Evolutionary conservation across 2,888 invertebrate genomes (phyloP), one percentile per base, ranked within the genome.

Genomic region (Thalpophila matura): DNA sequence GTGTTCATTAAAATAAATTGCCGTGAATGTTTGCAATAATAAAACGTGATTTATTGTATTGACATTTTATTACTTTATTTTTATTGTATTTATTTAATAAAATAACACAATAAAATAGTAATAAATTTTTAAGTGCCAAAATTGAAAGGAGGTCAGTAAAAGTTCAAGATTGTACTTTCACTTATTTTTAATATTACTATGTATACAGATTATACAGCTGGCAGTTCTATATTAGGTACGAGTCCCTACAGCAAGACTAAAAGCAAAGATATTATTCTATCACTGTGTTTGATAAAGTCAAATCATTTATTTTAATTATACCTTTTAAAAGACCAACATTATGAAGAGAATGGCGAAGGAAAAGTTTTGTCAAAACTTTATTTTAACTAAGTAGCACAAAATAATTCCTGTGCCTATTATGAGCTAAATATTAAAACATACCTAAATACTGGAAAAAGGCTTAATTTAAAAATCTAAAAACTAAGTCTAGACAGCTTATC

Each of bases 401-500:
- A 26, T 42, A 18, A n/a, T 45, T 24, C 18, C 14, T n/a, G 12
- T 6, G 7, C n/a, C 7, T n/a, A n/a, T n/a, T n/a, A n/a, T n/a
- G n/a, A n/a, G n/a, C n/a, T n/a, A n/a, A n/a, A n/a, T n/a, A n/a
- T n/a, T n/a, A n/a, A n/a, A n/a, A n/a, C n/a, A n/a, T n/a, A n/a
- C n/a, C n/a, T n/a, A n/a, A n/a, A n/a, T n/a, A n/a, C n/a, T n/a
- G n/a, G n/a, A 16, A 38, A 38, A 38, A 31, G 6, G 9, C 5
- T 38, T 33, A 16, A 37, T 16, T 14, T n/a, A n/a, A n/a, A n/a
- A n/a, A n/a, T 27, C 43, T 60, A 69, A 56, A 58, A 40, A 26
- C 49, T n/a, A 43, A 50, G 64, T 72, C 61, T 72, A 69, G 72
- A 62, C 66, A 10, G 51, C 10, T 40, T 59, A 61, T 46, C 45